Percentiles rank a stretch among this genome's conserved stretches.
phyloP scores from a whole-genome alignment of 2,113 vertebrate genomes.

The Leucopternis melanops region DNA sequence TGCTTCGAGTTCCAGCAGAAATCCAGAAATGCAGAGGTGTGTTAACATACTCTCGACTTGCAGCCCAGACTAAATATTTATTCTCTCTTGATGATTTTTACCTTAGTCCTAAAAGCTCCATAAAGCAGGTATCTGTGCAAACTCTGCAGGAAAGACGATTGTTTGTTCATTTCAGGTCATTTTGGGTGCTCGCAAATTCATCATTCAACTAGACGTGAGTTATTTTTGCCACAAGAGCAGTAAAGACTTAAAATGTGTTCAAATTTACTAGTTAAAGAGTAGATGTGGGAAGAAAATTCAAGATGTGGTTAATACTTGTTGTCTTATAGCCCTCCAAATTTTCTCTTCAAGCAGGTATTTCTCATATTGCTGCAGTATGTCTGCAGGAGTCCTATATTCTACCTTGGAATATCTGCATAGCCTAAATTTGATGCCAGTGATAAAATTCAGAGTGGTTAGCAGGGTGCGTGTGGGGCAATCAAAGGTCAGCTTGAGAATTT shows the following conservation, averaged over 20 bases:
- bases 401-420: neutral
- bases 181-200: neutral
- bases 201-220: neutral
- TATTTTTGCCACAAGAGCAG: neutral
- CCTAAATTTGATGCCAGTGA: neutral
- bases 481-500: neutral
- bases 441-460: neutral
- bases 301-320: neutral
- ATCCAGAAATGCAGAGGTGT: neutral
- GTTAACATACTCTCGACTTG: neutral
- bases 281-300: neutral
- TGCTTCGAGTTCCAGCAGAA: neutral
- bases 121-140: neutral
- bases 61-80: slow-evolving; percentile 32
- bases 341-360: neutral
- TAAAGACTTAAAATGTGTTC: neutral
- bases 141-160: neutral
- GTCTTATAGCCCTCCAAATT: neutral
- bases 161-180: slow-evolving; percentile 5
- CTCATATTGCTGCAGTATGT: neutral
- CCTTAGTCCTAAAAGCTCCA: neutral
- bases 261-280: neutral
- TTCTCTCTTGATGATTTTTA: slow-evolving; percentile 11
- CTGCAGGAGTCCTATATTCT: neutral
- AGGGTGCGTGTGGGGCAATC: neutral